Conservation (phyloP, 2,797 vertebrate species). For the Capromys pilorides region DNA sequence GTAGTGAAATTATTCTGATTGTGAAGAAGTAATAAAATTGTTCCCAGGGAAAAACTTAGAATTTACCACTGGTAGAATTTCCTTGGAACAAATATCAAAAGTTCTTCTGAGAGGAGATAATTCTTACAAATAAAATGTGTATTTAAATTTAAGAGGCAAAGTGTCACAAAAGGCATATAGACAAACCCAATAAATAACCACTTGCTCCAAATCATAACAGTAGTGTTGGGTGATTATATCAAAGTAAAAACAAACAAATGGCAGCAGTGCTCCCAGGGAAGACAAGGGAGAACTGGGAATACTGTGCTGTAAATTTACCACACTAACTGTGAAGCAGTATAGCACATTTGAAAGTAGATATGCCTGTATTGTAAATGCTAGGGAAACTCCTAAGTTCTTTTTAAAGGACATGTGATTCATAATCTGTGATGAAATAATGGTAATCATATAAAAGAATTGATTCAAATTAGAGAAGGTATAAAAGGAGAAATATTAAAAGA, state of each 20-base stretch:
- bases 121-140: neutral
- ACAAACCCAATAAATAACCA: neutral
- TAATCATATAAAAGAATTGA: neutral
- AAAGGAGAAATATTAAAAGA: neutral
- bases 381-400: neutral
- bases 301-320: neutral
- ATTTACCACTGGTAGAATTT: neutral
- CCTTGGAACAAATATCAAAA: neutral
- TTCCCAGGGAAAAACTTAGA: neutral
- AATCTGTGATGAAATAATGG: neutral
- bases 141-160: neutral
- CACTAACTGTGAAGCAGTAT: neutral
- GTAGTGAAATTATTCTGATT: neutral
- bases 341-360: neutral
- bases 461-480: neutral
- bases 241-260: neutral
- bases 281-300: no score
- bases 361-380: neutral
- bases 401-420: neutral
- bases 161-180: neutral
- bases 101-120: neutral
- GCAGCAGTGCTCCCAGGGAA: no score
- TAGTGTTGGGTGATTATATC: neutral
- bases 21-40: neutral
- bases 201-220: neutral